Percentiles rank a stretch among this genome's conserved stretches.
phyloP scores from a whole-genome alignment of 1,140 invertebrate species.

The Schlechtendalia chinensis region DNA sequence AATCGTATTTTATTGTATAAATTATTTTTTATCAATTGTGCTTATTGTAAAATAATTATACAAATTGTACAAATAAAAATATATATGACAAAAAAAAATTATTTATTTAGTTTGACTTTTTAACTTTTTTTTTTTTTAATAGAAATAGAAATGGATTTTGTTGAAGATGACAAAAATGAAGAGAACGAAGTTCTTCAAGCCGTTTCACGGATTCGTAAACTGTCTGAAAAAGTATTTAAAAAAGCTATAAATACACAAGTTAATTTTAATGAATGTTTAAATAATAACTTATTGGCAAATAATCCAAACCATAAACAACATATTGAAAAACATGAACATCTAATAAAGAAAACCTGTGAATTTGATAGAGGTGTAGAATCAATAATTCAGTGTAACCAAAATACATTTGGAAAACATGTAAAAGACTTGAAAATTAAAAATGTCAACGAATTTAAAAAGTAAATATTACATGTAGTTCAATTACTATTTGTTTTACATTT shows the following conservation, averaged over 20 bases:
- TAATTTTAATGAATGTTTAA: constrained; percentile 30
- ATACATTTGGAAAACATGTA: neutral
- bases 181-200: neutral
- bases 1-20: no score
- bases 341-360: constrained; percentile 40
- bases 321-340: neutral
- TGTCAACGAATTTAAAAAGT: constrained; percentile 30
- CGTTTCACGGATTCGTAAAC: neutral
- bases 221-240: constrained; percentile 20
- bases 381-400: constrained; percentile 16
- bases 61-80: no score
- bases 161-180: neutral
- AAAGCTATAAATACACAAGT: constrained; percentile 4
- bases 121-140: constrained; percentile 1
- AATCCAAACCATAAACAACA: neutral
- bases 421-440: constrained; percentile 5
- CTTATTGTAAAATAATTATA: no score
- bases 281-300: neutral
- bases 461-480: neutral
- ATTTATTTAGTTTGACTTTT: no score
- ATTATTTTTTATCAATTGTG: no score
- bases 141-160: constrained; percentile 27
- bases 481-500: neutral
- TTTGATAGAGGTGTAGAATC: constrained; percentile 34
- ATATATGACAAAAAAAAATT: no score